Evolutionary conservation across 1,140 invertebrate genomes (phyloP).

Genomic region (Procambarus virginalis): DNA sequence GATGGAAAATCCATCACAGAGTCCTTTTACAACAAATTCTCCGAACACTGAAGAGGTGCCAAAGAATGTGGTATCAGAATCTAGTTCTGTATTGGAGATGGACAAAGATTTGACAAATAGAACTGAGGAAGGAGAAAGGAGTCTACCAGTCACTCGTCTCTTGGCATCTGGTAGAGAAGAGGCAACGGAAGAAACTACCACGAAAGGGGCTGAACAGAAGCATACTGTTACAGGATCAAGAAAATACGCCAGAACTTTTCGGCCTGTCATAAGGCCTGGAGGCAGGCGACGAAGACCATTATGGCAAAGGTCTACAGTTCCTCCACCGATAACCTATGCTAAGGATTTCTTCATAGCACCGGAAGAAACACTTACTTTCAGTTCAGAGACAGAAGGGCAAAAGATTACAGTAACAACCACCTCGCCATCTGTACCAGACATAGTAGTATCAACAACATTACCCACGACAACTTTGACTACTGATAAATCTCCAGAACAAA

Average conservation of each 20-base stretch:
- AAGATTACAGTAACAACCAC: background rate
- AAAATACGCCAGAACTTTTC: background rate
- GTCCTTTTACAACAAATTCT: background rate
- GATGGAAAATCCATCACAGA: background rate
- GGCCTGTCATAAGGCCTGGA: background rate
- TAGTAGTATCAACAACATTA: background rate
- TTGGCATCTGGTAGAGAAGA: background rate
- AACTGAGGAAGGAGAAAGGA: background rate
- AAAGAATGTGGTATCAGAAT: background rate
- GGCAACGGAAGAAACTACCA: background rate
- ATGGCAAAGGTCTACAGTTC: conserved; percentile 1
- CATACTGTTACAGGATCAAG: background rate
- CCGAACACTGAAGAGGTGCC: background rate
- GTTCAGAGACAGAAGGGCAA: background rate
- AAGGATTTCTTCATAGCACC: conserved; percentile 21
- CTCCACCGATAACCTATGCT: conserved; percentile 34
- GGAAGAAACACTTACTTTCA: conserved; percentile 21
- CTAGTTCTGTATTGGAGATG: background rate
- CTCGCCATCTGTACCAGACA: background rate
- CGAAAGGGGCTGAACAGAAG: background rate
- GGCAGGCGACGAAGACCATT: conserved; percentile 21
- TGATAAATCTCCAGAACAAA: conserved; percentile 38
- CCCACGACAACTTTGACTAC: background rate
- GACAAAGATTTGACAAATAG: background rate
- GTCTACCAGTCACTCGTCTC: background rate